Conservation (phyloP, 2,797 vertebrate genomes). For the Coregonus suidteri region DNA sequence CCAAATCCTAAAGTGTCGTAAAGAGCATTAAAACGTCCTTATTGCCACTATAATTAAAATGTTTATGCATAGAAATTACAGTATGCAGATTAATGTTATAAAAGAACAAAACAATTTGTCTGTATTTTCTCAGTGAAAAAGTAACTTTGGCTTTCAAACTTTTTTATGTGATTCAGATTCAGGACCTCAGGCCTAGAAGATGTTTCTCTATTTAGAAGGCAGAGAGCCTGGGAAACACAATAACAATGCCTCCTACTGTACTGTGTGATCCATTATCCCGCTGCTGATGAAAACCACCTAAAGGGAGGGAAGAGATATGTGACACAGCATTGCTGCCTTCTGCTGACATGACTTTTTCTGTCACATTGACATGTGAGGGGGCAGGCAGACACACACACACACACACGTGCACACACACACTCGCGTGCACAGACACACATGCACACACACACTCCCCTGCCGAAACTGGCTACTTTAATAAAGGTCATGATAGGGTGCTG, state of each 20-base stretch:
- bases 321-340: slow-evolving; percentile 4
- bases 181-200: too few species aligned
- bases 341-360: slow-evolving; percentile 42
- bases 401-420: background rate
- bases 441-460: background rate
- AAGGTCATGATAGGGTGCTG: background rate
- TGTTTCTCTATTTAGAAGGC: background rate
- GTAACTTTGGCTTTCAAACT: too few species aligned
- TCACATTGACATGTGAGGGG: slow-evolving; percentile 14
- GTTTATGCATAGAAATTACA: too few species aligned
- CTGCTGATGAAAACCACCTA: slow-evolving; percentile 27
- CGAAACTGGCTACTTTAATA: background rate
- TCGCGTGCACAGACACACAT: background rate
- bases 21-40: too few species aligned
- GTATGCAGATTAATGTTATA: too few species aligned
- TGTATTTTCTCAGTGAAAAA: too few species aligned
- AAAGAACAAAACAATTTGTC: too few species aligned
- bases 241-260: slow-evolving; percentile 1
- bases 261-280: slow-evolving; percentile 11
- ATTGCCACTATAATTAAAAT: too few species aligned
- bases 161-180: too few species aligned
- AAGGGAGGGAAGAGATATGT: background rate
- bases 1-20: too few species aligned
- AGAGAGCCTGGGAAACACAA: slow-evolving; percentile 13
- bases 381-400: background rate